Conservation (phyloP, 1,140 invertebrate genomes). For the Stratiolaelaps scimitus region DNA sequence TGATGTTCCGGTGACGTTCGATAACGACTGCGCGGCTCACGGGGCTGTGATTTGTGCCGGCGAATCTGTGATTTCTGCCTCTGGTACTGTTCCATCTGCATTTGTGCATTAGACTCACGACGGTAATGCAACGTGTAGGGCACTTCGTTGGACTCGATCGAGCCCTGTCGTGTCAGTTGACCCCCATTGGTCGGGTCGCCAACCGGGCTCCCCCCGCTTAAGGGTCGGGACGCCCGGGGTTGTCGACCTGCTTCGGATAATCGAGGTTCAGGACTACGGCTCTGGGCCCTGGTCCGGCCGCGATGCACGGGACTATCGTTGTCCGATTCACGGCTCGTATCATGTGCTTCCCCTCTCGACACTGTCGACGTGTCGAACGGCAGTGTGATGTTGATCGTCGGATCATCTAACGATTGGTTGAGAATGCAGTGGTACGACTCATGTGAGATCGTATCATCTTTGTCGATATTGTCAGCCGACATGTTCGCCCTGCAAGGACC, state of each 20-base stretch:
- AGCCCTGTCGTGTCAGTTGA: constrained; percentile 1
- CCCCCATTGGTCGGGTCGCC: neutral
- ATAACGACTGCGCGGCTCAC: constrained; percentile 25
- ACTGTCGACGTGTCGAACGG: constrained; percentile 10
- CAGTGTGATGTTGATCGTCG: constrained; percentile 2
- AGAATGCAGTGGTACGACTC: constrained; percentile 17
- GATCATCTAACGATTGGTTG: constrained; percentile 21
- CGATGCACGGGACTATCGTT: constrained; percentile 16
- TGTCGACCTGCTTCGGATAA: neutral
- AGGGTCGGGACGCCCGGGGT: neutral
- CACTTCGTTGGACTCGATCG: constrained; percentile 23
- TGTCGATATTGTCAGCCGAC: constrained; percentile 21
- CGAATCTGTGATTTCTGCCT: neutral
- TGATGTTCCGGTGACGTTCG: constrained; percentile 21
- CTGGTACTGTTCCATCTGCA: too few relatives aligned
- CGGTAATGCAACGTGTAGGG: constrained; percentile 22
- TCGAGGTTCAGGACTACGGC: constrained; percentile 20
- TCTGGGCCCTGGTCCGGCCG: neutral
- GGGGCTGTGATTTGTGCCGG: constrained; percentile 27
- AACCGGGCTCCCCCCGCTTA: too few relatives aligned
- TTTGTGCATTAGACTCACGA: constrained; percentile 5
- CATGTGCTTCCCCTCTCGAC: neutral
- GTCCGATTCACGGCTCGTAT: constrained; percentile 11
- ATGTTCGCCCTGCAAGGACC: constrained; percentile 10
- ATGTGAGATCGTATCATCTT: constrained; percentile 23